These are phyloP conservation scores for Tetragnatha versicolor DNA, from an alignment of 1,140 invertebrate species.

Conservation along the genomic window DNA sequence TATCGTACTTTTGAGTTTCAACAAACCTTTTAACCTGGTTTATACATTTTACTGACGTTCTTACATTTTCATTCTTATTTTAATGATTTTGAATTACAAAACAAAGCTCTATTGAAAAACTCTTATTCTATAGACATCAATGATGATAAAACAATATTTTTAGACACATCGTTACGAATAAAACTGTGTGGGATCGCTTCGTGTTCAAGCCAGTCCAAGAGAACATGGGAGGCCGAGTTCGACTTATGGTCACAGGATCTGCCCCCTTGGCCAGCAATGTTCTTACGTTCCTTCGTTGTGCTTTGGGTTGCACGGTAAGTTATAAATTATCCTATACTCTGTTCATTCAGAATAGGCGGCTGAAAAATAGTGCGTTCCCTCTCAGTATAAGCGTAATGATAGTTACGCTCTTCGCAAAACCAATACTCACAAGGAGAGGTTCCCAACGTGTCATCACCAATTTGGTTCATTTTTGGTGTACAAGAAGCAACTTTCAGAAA, in stretches of 20 bases:
- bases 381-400: no score
- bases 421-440: no score
- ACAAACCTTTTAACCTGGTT: not conserved
- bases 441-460: no score
- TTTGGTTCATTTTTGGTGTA: no score
- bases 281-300: slow-evolving; percentile 90
- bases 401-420: not conserved
- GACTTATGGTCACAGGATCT: slow-evolving; percentile 93
- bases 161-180: slow-evolving; percentile 82
- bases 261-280: slow-evolving; percentile 93
- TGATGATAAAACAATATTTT: slow-evolving; percentile 55
- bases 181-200: slow-evolving; percentile 89
- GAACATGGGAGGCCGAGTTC: slow-evolving; percentile 87
- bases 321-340: not conserved
- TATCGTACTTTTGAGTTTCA: no score
- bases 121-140: no score
- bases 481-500: no score
- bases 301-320: slow-evolving; percentile 88
- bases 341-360: not conserved
- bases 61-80: no score
- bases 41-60: no score
- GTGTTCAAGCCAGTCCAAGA: slow-evolving; percentile 80
- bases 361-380: not conserved
- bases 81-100: no score
- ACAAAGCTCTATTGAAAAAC: no score